phyloP scores from a whole-genome alignment of 2,797 vertebrate species.

The Clangula hyemalis region DNA sequence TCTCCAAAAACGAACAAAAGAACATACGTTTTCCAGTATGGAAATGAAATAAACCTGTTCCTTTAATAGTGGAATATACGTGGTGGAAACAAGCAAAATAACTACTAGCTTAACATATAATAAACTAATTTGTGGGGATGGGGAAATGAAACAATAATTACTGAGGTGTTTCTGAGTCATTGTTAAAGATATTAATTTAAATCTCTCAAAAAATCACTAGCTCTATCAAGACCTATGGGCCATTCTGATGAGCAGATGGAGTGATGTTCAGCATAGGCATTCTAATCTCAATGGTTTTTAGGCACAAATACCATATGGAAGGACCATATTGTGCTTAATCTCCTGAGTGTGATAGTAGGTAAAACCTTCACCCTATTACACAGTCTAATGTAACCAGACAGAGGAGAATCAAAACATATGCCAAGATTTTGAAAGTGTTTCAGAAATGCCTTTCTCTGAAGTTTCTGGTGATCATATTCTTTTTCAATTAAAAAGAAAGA shows the following conservation, averaged over 20 bases:
- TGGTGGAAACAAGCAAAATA: background rate
- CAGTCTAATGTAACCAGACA: slow-evolving; percentile 71
- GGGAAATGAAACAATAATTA: background rate
- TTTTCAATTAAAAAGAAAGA: slow-evolving; percentile 25
- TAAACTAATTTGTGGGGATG: background rate
- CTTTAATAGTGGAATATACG: background rate
- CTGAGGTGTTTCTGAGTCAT: background rate
- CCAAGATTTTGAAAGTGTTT: slow-evolving; percentile 65
- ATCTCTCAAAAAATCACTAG: slow-evolving; percentile 7
- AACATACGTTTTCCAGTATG: background rate
- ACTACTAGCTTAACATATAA: background rate
- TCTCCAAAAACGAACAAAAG: background rate
- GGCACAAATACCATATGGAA: slow-evolving; percentile 73
- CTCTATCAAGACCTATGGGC: slow-evolving; percentile 29
- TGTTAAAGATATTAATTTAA: slow-evolving; percentile 52
- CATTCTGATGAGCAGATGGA: slow-evolving; percentile 53
- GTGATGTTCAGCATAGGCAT: slow-evolving; percentile 53
- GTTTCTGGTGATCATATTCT: background rate
- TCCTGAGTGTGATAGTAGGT: slow-evolving; percentile 69
- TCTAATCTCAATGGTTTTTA: slow-evolving; percentile 65
- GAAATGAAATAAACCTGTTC: background rate
- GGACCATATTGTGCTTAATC: slow-evolving; percentile 72
- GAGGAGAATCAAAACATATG: slow-evolving; percentile 71
- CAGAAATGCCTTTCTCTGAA: slow-evolving; percentile 48
- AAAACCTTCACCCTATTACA: slow-evolving; percentile 72